Base-by-base conservation (phyloP, 30 jellyfish, hydroid and myxozoan species). In the Calvadosia cruxmelitensis region DNA sequence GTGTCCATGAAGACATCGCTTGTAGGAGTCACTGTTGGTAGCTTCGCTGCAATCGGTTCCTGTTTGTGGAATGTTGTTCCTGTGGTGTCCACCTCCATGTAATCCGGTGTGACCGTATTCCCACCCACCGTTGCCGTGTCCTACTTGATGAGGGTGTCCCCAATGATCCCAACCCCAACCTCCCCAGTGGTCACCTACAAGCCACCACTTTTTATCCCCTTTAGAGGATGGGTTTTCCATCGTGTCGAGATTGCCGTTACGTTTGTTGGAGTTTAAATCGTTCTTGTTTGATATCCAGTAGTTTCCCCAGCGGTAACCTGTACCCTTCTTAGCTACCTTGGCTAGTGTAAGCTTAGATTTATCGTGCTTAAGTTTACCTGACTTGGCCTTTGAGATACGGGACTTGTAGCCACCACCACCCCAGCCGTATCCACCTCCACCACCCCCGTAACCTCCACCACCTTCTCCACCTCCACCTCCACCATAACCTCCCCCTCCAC, bases 161-260 rank as follows among this genome's bases (percentile, higher is more conserved):
- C 98, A 89, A 31, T 82, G 94, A 65, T 77, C 93, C 30, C 76
- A 93, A 24, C 98, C 98, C 98, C 98, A 89, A 62, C 94, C 92
- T 3, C 84, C 98, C 80, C 84, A 84, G 31, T 90, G 95, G 49
- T 89, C 98, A 31, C 98, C 98, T 16, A 89, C 98, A 79, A 83
- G 72, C 98, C 98, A 89, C 98, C 98, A 89, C 68, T 89, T 89
- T 75, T 89, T 89, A 0, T 66, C 74, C 33, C 79, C 83, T 52
- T 63, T 10, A 5, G 57, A 42, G 20, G 57, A 42, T 42, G 57
- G 57, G 57, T 42, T 42, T 42, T 42, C 57, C 20, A 20, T 10
- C 10, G 57, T 42, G 57, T 42, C 57, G 10, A 42, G 20, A 20
- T 42, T 42, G 57, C 57, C 57, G 20, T 42, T 42, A 42, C 57